Percentiles rank a stretch among this genome's conserved stretches.
Conservation (phyloP, 1,140 invertebrate genomes). For the Babylonia areolata region DNA sequence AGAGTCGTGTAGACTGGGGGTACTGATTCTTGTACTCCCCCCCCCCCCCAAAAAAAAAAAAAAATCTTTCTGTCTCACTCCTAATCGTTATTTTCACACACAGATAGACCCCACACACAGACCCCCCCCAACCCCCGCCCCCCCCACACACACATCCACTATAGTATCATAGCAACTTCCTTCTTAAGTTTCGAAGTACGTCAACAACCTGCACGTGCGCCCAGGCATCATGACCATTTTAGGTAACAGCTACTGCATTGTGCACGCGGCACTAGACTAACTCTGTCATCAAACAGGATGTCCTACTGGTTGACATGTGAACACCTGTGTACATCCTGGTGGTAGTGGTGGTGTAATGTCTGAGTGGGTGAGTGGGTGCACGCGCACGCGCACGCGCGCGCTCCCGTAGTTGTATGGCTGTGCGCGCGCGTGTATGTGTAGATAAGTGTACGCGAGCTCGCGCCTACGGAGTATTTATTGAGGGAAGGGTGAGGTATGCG, state of each 20-base stretch:
- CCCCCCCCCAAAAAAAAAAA: too few relatives aligned
- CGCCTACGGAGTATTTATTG: too few relatives aligned
- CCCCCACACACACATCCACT: too few relatives aligned
- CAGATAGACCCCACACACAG: too few relatives aligned
- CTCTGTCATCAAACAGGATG: neutral
- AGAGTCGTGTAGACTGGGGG: constrained; percentile 32
- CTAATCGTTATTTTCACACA: neutral
- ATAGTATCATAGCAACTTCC: neutral
- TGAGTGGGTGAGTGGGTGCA: neutral
- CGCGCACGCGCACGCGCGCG: neutral
- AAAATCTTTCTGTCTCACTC: neutral
- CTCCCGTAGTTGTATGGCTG: neutral
- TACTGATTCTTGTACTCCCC: neutral
- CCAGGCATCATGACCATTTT: too few relatives aligned
- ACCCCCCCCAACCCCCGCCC: too few relatives aligned
- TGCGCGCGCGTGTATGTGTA: constrained; percentile 1
- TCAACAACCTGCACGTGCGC: too few relatives aligned
- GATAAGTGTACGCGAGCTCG: neutral
- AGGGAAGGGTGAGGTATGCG: neutral
- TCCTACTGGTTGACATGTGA: neutral
- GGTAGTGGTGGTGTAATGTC: neutral
- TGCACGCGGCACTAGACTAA: neutral
- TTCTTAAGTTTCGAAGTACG: too few relatives aligned
- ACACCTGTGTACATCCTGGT: too few relatives aligned
- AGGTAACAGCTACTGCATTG: too few relatives aligned